A percentile compares a stretch with the other conserved stretches of the same genome.
phyloP scores from a whole-genome alignment of 2,888 invertebrate species.

The Drepanosiphum platanoidis region DNA sequence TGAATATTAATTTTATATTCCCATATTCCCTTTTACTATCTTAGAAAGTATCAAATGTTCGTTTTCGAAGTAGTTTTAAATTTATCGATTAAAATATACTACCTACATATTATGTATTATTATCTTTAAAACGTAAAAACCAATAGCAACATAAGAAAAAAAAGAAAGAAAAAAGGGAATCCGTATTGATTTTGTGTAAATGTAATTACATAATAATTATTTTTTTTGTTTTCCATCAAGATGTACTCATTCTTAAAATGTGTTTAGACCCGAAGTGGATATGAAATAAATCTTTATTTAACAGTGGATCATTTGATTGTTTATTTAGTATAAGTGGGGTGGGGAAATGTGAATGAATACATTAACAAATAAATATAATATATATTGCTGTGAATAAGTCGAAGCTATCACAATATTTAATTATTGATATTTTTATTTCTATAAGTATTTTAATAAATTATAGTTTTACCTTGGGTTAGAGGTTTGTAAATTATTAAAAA shows the following conservation, averaged over 20 bases:
- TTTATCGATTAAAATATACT: background rate
- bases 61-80: background rate
- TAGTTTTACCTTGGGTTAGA: background rate
- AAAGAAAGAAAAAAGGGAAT: background rate
- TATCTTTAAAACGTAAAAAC: background rate
- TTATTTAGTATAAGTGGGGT: background rate
- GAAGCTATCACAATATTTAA: background rate
- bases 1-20: too few relatives aligned
- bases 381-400: background rate
- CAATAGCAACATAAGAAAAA: background rate
- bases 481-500: conserved; percentile 1
- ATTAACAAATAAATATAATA: too few relatives aligned
- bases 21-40: too few relatives aligned
- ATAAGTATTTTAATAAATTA: background rate
- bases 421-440: background rate
- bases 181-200: background rate
- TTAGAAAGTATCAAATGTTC: background rate
- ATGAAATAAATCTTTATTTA: background rate
- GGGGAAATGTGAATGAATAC: background rate
- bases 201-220: background rate
- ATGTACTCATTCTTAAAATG: background rate
- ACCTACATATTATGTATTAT: background rate
- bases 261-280: background rate
- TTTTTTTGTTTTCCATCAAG: background rate
- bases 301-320: background rate